Evolutionary conservation across 2,888 invertebrate genomes (phyloP).

Genomic region (Patella pellucida): DNA sequence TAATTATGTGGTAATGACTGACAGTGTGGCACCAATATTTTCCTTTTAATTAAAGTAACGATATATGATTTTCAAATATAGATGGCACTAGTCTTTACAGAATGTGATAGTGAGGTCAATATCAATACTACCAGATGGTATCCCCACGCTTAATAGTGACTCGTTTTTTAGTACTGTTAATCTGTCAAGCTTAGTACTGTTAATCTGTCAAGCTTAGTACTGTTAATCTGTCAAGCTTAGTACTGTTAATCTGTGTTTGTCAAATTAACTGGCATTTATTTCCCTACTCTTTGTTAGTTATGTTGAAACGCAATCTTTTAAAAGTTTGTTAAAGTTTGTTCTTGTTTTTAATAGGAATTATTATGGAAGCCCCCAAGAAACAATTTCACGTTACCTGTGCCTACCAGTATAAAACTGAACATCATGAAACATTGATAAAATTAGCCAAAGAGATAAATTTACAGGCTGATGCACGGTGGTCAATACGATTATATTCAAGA

Average conservation of each 20-base stretch:
- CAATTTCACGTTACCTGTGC: slow-evolving; percentile 90
- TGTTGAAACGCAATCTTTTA: background rate
- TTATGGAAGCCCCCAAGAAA: slow-evolving; percentile 83
- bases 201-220: too few species aligned
- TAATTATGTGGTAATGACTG: too few species aligned
- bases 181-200: too few species aligned
- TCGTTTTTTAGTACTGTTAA: too few species aligned
- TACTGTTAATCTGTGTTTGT: background rate
- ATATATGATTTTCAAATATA: too few species aligned
- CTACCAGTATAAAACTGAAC: slow-evolving; percentile 85
- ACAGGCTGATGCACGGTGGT: slow-evolving; percentile 82
- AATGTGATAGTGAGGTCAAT: too few species aligned
- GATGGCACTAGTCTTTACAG: too few species aligned
- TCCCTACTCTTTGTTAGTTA: background rate
- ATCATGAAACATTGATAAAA: slow-evolving; percentile 80
- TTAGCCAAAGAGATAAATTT: slow-evolving; percentile 83
- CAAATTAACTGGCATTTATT: background rate
- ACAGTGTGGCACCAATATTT: too few species aligned
- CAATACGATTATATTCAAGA: slow-evolving; percentile 87
- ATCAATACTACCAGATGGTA: too few species aligned
- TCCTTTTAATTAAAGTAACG: too few species aligned
- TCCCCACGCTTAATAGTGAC: too few species aligned
- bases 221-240: too few species aligned
- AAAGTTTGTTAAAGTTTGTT: background rate
- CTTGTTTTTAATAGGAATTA: slow-evolving; percentile 49